Evolutionary conservation across 2,113 vertebrate species (phyloP).

Genomic region (Sander lucioperca): DNA sequence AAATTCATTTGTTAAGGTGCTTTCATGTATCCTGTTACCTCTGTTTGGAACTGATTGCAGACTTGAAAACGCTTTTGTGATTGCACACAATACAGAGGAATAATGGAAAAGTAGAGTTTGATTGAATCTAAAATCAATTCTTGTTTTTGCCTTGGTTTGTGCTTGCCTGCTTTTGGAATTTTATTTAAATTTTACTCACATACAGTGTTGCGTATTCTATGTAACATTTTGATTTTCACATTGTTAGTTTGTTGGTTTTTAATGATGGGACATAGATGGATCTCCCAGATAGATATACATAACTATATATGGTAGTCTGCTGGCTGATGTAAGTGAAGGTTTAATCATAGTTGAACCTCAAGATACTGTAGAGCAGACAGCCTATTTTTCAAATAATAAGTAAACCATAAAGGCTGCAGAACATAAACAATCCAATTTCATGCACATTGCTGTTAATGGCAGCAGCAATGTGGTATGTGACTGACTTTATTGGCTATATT

Average conservation of each 20-base stretch:
- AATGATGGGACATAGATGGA: background rate
- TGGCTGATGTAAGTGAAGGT: background rate
- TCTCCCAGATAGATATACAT: background rate
- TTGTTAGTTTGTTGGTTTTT: background rate
- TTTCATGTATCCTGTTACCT: constrained; percentile 40
- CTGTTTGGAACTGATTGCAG: constrained; percentile 48
- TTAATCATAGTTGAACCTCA: background rate
- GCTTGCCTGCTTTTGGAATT: background rate
- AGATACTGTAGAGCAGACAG: background rate
- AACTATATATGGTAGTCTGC: too few species aligned
- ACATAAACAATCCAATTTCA: background rate
- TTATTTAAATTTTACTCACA: background rate
- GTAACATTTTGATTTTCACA: background rate
- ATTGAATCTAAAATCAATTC: constrained; percentile 36
- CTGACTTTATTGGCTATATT: constrained; percentile 19
- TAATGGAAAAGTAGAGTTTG: constrained; percentile 26
- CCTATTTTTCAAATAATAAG: background rate
- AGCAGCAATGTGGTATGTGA: constrained; percentile 17
- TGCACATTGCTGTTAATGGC: constrained; percentile 9
- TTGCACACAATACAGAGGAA: constrained; percentile 1
- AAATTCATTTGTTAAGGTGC: constrained; percentile 33
- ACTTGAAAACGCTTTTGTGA: constrained; percentile 31
- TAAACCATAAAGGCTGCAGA: constrained; percentile 4
- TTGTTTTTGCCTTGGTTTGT: constrained; percentile 19
- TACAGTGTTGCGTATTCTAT: background rate